These are phyloP conservation scores for Amphiprion clarkii DNA, from an alignment of 2,797 vertebrate species.

Conservation along the genomic window DNA sequence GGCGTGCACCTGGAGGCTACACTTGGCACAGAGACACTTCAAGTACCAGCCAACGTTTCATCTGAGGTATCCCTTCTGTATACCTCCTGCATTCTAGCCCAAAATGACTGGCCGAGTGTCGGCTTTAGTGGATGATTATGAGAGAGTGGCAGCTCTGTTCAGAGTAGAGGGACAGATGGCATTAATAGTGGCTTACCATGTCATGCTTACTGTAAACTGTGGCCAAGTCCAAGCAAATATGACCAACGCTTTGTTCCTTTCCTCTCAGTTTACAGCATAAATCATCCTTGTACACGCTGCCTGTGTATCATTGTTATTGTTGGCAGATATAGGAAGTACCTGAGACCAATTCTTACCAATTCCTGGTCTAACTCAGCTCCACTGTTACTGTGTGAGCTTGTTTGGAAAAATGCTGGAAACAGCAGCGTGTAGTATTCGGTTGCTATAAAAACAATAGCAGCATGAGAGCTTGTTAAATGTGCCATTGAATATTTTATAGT, in stretches of 20 bases:
- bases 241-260: conserved; percentile 43
- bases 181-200: conserved; percentile 63
- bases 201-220: conserved; percentile 42
- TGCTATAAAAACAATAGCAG: conserved; percentile 52
- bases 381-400: conserved; percentile 62
- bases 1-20: conserved; percentile 55
- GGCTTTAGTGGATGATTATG: conserved; percentile 14
- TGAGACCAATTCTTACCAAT: conserved; percentile 33
- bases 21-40: conserved; percentile 21
- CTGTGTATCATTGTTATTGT: conserved; percentile 19
- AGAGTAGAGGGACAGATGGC: conserved; percentile 74
- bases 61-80: conserved; percentile 57
- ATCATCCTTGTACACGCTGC: not conserved
- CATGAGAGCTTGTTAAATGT: conserved; percentile 35
- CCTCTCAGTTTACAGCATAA: conserved; percentile 10
- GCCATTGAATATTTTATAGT: conserved; percentile 56
- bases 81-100: conserved; percentile 50
- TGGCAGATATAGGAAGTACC: conserved; percentile 19
- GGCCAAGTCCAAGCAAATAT: conserved; percentile 33
- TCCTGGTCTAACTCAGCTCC: conserved; percentile 43
- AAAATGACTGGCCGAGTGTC: conserved; percentile 69
- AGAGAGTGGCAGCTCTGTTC: conserved; percentile 40
- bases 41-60: conserved; percentile 36
- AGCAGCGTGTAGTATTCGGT: conserved; percentile 52
- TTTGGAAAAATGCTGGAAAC: conserved; percentile 63